Conservation (phyloP, 2,888 invertebrate species). For the Sisyra terminalis region DNA sequence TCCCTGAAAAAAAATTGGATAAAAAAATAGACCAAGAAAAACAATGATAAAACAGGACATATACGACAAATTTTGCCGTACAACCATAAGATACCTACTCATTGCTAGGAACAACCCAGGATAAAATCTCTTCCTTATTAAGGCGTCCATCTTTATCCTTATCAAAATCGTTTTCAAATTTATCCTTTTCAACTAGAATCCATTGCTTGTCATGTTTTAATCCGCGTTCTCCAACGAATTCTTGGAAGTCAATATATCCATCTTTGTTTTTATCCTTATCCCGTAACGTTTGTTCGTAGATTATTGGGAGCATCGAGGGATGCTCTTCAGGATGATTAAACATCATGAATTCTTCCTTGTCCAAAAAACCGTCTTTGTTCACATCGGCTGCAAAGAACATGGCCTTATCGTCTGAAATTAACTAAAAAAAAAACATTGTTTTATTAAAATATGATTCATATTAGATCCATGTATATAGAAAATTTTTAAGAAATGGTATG, state of each 20-base stretch:
- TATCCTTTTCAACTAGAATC: conserved; percentile 55
- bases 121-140: conserved; percentile 58
- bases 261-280: conserved; percentile 80
- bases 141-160: conserved; percentile 67
- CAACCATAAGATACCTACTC: conserved; percentile 38
- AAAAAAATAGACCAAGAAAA: no score
- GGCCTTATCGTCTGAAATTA: conserved; percentile 63
- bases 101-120: conserved; percentile 85
- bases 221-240: conserved; percentile 60
- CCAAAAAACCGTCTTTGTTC: conserved; percentile 62
- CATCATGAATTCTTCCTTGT: conserved; percentile 62
- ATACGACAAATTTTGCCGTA: no score
- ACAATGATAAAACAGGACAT: conserved; percentile 1
- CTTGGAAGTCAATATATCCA: conserved; percentile 69
- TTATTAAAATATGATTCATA: no score
- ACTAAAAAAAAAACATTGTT: conserved; percentile 24
- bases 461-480: no score
- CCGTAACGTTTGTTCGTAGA: conserved; percentile 63
- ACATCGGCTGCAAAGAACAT: conserved; percentile 78
- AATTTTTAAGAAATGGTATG: no score
- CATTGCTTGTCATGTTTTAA: conserved; percentile 55
- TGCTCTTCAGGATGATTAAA: conserved; percentile 93
- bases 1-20: conserved; percentile 37
- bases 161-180: conserved; percentile 78
- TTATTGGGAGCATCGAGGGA: conserved; percentile 64